These are phyloP conservation scores for Latheticus oryzae DNA, from an alignment of 2,888 invertebrate species.

Conservation along the genomic window DNA sequence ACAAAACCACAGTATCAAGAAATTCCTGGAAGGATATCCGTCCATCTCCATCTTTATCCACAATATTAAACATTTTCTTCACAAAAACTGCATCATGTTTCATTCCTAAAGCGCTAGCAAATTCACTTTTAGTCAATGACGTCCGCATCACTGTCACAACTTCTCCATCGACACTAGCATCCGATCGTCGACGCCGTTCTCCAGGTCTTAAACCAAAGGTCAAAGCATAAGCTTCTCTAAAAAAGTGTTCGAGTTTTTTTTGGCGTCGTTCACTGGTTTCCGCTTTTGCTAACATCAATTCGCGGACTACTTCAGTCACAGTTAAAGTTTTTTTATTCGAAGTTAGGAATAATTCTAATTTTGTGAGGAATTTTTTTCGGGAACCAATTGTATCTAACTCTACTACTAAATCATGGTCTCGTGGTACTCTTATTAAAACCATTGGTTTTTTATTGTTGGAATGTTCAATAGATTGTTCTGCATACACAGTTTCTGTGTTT, in stretches of 20 bases:
- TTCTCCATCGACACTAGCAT: constrained; percentile 79
- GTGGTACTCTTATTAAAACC: constrained; percentile 82
- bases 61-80: constrained; percentile 97
- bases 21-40: constrained; percentile 91
- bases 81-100: constrained; percentile 94
- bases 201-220: constrained; percentile 92
- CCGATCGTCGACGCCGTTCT: constrained; percentile 80
- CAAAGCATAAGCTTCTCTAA: constrained; percentile 93
- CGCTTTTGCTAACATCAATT: constrained; percentile 89
- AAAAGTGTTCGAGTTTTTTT: constrained; percentile 93
- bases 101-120: constrained; percentile 96
- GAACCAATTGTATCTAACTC: constrained; percentile 87
- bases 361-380: constrained; percentile 86
- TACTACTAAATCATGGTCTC: constrained; percentile 92
- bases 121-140: constrained; percentile 90
- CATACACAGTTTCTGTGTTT: constrained; percentile 81
- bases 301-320: constrained; percentile 77
- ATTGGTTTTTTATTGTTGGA: constrained; percentile 83
- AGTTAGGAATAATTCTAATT: constrained; percentile 85
- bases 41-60: constrained; percentile 94
- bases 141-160: constrained; percentile 94
- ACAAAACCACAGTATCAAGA: constrained; percentile 91
- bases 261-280: constrained; percentile 95
- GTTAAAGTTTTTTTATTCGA: constrained; percentile 86
- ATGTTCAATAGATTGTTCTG: constrained; percentile 88